Evolutionary conservation across 2,797 vertebrate genomes (phyloP).

Genomic region (Chloroceryle inda): DNA sequence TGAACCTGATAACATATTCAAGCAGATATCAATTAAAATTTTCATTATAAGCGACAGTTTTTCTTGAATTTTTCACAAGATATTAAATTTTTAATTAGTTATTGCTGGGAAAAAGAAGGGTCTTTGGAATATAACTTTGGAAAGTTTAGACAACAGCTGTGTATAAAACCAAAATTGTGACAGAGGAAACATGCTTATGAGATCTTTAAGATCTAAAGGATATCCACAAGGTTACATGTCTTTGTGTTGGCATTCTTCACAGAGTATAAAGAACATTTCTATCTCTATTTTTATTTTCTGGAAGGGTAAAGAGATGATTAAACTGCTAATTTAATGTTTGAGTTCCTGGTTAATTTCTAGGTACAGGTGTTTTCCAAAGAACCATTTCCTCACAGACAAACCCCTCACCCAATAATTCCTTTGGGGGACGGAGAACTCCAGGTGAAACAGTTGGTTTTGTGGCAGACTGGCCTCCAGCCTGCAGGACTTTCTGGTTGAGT

Average conservation of each 20-base stretch:
- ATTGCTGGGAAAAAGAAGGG: neutral
- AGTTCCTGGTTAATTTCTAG: neutral
- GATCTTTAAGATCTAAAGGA: neutral
- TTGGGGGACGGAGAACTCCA: neutral
- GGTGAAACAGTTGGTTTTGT: neutral
- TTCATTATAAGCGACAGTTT: conserved; percentile 19
- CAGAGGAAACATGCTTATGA: neutral
- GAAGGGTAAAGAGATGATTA: neutral
- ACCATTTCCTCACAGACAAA: neutral
- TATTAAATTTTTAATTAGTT: conserved; percentile 22
- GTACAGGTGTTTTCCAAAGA: neutral
- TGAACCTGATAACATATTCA: neutral
- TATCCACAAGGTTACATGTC: accelerated
- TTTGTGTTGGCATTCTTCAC: neutral
- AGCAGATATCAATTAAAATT: conserved; percentile 62
- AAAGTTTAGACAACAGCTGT: neutral
- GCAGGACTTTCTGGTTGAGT: neutral
- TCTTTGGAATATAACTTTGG: neutral
- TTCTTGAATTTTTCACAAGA: conserved; percentile 50
- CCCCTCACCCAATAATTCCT: accelerated
- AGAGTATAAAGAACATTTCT: neutral
- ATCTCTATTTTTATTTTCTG: neutral
- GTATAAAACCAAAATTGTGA: neutral
- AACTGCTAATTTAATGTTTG: neutral
- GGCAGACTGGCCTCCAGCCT: neutral